Evolutionary conservation across 30 jellyfish, hydroid and myxozoan species (phyloP).

Genomic region (Phacellophora camtschatica): DNA sequence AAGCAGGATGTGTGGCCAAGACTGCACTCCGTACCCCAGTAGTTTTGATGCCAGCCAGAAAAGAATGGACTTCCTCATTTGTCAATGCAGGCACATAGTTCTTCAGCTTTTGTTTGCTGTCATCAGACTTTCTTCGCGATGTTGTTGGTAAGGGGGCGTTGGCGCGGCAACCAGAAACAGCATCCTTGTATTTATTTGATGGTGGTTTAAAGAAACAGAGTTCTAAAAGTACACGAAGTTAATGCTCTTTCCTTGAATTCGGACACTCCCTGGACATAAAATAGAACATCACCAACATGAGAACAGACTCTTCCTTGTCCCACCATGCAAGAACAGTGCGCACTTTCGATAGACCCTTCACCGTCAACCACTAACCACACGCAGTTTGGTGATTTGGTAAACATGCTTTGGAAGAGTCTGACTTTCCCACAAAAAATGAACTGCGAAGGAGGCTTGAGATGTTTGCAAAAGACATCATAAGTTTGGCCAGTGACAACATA

Average conservation of each 20-base stretch:
- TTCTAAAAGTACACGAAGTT: not conserved
- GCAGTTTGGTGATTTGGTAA: not conserved
- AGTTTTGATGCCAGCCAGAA: no score
- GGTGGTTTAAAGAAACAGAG: not conserved
- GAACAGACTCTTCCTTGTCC: constrained; percentile 14
- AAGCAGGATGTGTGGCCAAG: no score
- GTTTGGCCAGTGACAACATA: constrained; percentile 3
- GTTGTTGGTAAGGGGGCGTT: no score
- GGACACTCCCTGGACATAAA: constrained; percentile 22
- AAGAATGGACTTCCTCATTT: no score
- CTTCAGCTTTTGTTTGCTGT: no score
- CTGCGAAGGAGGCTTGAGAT: not conserved
- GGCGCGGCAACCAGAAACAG: no score
- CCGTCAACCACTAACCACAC: constrained; percentile 2
- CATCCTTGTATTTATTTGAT: no score
- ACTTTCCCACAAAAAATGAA: not conserved
- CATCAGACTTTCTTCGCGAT: no score
- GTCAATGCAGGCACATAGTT: no score
- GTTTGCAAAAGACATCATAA: not conserved
- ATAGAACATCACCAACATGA: constrained; percentile 25
- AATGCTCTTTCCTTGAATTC: not conserved
- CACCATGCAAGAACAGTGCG: constrained; percentile 45
- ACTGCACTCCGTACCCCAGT: no score
- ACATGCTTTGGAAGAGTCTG: not conserved
- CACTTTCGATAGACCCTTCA: constrained; percentile 6